Evolutionary conservation across 2,888 invertebrate genomes (phyloP).

Genomic region (Chalcosyrphus nemorum): DNA sequence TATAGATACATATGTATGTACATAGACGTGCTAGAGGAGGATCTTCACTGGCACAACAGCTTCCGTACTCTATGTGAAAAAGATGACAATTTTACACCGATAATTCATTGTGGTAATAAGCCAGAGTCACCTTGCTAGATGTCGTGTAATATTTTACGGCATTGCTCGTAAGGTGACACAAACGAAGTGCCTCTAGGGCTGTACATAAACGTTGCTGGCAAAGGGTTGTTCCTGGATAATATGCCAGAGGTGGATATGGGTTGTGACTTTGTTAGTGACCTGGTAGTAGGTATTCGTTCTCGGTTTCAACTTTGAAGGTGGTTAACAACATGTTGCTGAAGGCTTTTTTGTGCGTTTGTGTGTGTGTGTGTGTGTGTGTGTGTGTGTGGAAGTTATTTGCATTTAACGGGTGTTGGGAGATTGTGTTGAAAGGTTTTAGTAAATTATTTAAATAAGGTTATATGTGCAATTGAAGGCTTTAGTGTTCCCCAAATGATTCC

Average conservation of each 20-base stretch:
- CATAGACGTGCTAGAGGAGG: constrained; percentile 9
- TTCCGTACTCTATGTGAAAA: constrained; percentile 33
- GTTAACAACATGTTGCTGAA: constrained; percentile 57
- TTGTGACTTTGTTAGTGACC: constrained; percentile 56
- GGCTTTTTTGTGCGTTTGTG: too few species aligned
- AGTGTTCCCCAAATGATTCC: not conserved
- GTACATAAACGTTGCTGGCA: too few species aligned
- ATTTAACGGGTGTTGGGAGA: not conserved
- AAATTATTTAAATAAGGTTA: constrained; percentile 40
- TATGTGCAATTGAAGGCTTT: constrained; percentile 1
- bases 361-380: constrained; percentile 11
- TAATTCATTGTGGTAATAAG: constrained; percentile 70
- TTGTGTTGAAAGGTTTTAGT: constrained; percentile 2
- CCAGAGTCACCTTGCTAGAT: constrained; percentile 69
- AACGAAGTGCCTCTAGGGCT: constrained; percentile 52
- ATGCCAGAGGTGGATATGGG: constrained; percentile 60
- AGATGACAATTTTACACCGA: constrained; percentile 67
- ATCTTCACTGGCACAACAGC: constrained; percentile 13
- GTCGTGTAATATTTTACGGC: constrained; percentile 69
- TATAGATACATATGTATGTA: not conserved
- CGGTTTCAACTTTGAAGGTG: constrained; percentile 39
- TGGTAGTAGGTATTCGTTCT: constrained; percentile 36
- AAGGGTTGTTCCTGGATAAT: constrained; percentile 40
- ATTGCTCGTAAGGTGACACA: constrained; percentile 66
- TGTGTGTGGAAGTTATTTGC: constrained; percentile 5